phyloP scores from a whole-genome alignment of 2,888 invertebrate species.

The Drosophila melanosoma region DNA sequence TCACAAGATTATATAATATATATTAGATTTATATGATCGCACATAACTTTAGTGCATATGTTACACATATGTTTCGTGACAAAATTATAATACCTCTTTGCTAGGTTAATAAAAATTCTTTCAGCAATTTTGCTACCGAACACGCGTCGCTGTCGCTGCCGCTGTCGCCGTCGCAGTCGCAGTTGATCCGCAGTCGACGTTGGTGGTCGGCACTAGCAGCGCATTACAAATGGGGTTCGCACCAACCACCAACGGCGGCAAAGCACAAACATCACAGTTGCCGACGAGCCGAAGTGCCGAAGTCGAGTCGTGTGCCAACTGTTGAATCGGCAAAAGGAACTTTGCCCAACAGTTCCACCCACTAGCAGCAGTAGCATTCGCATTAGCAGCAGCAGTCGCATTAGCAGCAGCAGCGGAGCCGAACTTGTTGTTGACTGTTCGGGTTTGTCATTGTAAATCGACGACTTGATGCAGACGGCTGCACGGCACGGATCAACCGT shows the following conservation, averaged over 20 bases:
- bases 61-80: neutral
- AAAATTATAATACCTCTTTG: neutral
- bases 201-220: constrained; percentile 46
- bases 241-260: constrained; percentile 15
- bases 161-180: constrained; percentile 10
- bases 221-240: constrained; percentile 40
- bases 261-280: constrained; percentile 6
- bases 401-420: constrained; percentile 9
- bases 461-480: constrained; percentile 71
- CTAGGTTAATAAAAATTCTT: neutral
- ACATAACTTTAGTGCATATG: neutral
- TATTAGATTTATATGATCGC: neutral
- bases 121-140: constrained; percentile 23
- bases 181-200: constrained; percentile 8
- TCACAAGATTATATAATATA: neutral
- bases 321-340: constrained; percentile 48
- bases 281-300: constrained; percentile 24
- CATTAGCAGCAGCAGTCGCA: constrained; percentile 6
- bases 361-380: constrained; percentile 16
- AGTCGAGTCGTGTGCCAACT: constrained; percentile 50
- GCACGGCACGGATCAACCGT: constrained; percentile 48
- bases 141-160: constrained; percentile 33
- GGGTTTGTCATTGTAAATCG: constrained; percentile 66
- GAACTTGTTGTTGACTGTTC: constrained; percentile 18
- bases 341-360: constrained; percentile 32